Base-by-base conservation (phyloP, 2,113 vertebrate genomes). In the Spea bombifrons region DNA sequence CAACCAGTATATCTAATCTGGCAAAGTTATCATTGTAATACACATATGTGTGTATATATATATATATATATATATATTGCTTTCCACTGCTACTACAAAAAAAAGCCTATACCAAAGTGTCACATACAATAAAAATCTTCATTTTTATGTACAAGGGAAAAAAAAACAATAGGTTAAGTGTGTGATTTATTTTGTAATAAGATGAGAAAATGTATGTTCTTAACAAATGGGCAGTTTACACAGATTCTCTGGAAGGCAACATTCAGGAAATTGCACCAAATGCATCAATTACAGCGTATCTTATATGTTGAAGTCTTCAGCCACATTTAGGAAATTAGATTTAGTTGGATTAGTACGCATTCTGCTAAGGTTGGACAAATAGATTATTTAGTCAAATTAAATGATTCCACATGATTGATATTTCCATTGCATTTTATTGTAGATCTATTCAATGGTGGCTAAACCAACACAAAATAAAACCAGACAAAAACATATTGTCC, bases 291-390 rank as follows among this genome's bases (percentile, higher is more conserved):
- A 74, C 46, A 61, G 66, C 68, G 74, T 68, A 80, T 73, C 78
- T 77, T 71, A 47, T 69, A 61, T 61, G 63, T 61, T 80, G 74
- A 80, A 68, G n/a, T 68, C 71, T 50, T 9, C 65, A 74, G 65
- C 52, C 78, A 74, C 71, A 80, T 80, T 80, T 80, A 74, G 71
- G 64, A 80, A 80, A 80, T 80, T 74, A 80, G 64, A 80, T 80
- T 80, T 67, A 61, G 50, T 61, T 43, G 45, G 71, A 80, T 74
- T 80, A 66, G 64, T 74, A 17, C 64, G 53, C 52, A 74, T 66
- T 78, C 57, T 73, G 30, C 70, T 66, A 67, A 71, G 67, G 50
- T 73, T 73, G 16, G n/a, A 57, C 70, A 55, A 74, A 80, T 43
- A 80, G 71, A 73, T 79, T 72, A 74, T 80, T 68, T 68, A 73